phyloP scores from a whole-genome alignment of 2,888 invertebrate genomes.

The Mimachlamys varia region DNA sequence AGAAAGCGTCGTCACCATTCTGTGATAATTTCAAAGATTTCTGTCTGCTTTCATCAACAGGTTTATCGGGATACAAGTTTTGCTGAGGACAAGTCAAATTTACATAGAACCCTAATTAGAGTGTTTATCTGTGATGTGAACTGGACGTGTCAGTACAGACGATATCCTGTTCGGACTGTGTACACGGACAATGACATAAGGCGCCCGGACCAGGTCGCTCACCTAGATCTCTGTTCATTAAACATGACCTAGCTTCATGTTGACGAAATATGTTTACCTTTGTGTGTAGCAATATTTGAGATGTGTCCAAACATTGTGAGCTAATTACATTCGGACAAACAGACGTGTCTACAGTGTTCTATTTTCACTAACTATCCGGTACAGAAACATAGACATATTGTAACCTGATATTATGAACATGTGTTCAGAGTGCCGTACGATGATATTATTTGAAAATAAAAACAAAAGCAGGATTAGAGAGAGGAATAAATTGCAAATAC shows the following conservation, averaged over 20 bases:
- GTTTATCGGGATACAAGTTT: neutral
- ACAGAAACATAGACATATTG: neutral
- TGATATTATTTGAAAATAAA: too few species aligned
- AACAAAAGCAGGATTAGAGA: too few species aligned
- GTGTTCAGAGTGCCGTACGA: too few species aligned
- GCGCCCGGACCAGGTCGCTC: neutral
- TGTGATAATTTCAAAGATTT: neutral
- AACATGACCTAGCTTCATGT: neutral
- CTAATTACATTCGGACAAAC: constrained; percentile 38
- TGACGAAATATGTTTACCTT: neutral
- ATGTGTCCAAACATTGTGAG: neutral
- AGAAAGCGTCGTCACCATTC: neutral
- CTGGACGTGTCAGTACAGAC: neutral
- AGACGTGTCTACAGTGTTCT: constrained; percentile 42
- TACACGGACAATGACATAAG: neutral
- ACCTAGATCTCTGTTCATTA: neutral
- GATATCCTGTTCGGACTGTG: neutral
- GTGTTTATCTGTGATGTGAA: neutral
- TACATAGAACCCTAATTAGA: neutral
- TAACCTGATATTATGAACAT: neutral
- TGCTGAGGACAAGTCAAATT: neutral
- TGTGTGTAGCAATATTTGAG: neutral
- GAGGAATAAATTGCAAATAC: too few species aligned
- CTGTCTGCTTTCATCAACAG: neutral
- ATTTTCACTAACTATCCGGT: neutral